Evolutionary conservation across 2,113 vertebrate genomes (phyloP).

Genomic region (Albula glossodonta): DNA sequence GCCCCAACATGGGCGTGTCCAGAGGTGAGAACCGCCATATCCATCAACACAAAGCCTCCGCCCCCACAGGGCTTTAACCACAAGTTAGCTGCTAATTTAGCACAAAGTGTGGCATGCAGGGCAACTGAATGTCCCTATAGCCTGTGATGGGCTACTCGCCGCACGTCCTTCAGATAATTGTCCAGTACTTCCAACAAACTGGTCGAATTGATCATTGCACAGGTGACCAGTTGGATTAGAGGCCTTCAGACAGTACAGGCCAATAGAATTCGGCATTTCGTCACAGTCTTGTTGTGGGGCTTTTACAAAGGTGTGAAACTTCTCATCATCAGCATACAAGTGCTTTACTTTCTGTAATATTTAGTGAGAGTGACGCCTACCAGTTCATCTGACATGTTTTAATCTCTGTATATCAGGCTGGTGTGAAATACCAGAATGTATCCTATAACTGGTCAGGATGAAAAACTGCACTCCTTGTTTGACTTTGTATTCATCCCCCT

Average conservation of each 20-base stretch:
- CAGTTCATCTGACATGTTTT: background rate
- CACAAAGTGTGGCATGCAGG: background rate
- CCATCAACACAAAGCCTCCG: background rate
- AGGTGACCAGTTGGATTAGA: background rate
- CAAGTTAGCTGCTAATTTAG: background rate
- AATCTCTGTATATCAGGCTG: background rate
- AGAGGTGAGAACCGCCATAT: conserved; percentile 71
- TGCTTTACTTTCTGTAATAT: background rate
- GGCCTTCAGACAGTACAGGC: background rate
- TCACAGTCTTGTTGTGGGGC: background rate
- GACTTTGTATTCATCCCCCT: background rate
- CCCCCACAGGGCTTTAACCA: background rate
- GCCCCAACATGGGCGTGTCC: conserved; percentile 93
- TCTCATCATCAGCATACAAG: background rate
- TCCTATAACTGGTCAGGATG: too few species aligned
- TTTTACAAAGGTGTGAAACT: background rate
- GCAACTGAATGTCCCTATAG: too few species aligned
- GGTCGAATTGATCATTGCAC: background rate
- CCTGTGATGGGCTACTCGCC: too few species aligned
- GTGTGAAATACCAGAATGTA: background rate
- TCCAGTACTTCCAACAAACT: background rate
- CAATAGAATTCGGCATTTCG: background rate
- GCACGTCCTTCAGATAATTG: background rate
- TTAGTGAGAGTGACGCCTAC: background rate
- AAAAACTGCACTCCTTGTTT: background rate